These are phyloP conservation scores for Piscicola geometra DNA, from an alignment of 2,888 invertebrate species.

Conservation along the genomic window DNA sequence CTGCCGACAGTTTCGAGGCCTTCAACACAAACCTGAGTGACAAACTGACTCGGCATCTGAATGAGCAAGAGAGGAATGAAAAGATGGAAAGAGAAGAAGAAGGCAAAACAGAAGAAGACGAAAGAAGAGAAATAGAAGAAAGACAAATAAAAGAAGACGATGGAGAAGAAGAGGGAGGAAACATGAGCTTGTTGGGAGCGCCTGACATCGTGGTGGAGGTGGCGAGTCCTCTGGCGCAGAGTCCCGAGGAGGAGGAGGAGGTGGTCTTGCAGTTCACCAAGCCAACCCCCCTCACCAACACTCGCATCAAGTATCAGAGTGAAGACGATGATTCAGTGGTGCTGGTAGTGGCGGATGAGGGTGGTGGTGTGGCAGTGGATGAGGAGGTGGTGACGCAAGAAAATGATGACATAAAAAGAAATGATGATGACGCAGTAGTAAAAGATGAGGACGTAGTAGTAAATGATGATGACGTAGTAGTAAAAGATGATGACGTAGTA, in stretches of 20 bases:
- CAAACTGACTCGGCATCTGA: too few relatives aligned
- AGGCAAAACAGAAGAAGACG: not conserved
- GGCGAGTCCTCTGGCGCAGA: constrained; percentile 43
- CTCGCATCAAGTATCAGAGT: not conserved
- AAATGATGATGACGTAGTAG: too few relatives aligned
- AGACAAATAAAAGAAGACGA: constrained; percentile 40
- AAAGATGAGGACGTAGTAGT: too few relatives aligned
- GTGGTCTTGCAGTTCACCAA: constrained; percentile 5
- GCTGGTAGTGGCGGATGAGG: constrained; percentile 28
- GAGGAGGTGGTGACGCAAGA: not conserved
- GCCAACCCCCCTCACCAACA: not conserved
- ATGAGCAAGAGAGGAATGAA: constrained; percentile 40
- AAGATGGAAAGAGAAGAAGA: constrained; percentile 6
- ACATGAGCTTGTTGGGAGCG: constrained; percentile 10
- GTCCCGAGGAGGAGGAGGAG: constrained; percentile 40
- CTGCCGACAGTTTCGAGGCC: too few relatives aligned
- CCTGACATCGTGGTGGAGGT: constrained; percentile 42
- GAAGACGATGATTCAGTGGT: constrained; percentile 25
- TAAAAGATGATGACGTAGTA: too few relatives aligned
- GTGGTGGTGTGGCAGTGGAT: constrained; percentile 3
- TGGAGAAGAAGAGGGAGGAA: not conserved
- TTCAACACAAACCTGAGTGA: too few relatives aligned
- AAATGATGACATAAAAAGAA: too few relatives aligned
- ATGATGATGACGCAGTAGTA: too few relatives aligned
- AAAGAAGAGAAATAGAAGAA: not conserved